Base-by-base conservation (phyloP, 2,888 invertebrate species). In the Petrophora chlorosata region DNA sequence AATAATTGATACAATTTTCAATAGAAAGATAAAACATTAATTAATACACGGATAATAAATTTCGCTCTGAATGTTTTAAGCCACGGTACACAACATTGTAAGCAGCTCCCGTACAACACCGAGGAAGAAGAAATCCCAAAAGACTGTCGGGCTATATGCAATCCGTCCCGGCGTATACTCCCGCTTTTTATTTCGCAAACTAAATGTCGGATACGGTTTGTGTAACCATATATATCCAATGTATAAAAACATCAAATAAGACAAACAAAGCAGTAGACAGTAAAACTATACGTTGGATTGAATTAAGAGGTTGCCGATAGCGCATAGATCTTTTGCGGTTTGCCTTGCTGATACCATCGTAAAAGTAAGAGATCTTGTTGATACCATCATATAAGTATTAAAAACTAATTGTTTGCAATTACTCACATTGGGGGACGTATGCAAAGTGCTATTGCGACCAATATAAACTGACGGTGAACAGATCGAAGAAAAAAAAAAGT, bases 131-230 rank as follows among this genome's bases (percentile, higher is more conserved):
- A 77, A 80, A 81, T 81, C 80, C 79, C 79, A 67, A 78, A 76
- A 77, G 79, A 79, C 76, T 75, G 69, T 62, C 61, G 76, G 78
- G 77, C 73, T 77, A 73, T 74, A 61, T 77, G 77, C 81, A 80
- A 80, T 79, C 75, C 79, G 72, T 76, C 71, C 70, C 64, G 52
- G 59, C 69, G 67, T 73, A 73, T 69, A 70, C 68, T 65, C 56
- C 64, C 53, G 70, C 65, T 74, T 80, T 79, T 81, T 77, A 75
- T 78, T 80, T 73, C 70, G 15, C 67, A 65, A 71, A 73, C 75
- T 79, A 78, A 78, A 77, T 71, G 72, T 72, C 59, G 70, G 65
- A 71, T 71, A 65, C 61, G 62, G 65, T 70, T 65, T 65, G 39
- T 9, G 60, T 65, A 22, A 22, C 14, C 39, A 44, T 55, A 41